phyloP scores from a whole-genome alignment of 2,797 vertebrate genomes.

The Halcyon smyrnensis region DNA sequence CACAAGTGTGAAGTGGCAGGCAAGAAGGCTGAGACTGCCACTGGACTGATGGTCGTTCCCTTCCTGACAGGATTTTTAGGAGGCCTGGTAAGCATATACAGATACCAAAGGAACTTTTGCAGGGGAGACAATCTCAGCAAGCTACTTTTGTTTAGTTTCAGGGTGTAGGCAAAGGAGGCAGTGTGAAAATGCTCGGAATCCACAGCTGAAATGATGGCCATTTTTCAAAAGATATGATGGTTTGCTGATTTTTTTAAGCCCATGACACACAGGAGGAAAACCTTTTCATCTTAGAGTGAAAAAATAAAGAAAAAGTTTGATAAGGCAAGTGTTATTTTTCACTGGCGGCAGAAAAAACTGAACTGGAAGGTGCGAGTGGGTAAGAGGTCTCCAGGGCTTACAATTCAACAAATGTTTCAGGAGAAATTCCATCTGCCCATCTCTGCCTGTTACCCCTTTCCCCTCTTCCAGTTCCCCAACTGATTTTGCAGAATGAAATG shows the following conservation, averaged over 20 bases:
- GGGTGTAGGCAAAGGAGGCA: background rate
- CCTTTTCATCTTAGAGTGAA: background rate
- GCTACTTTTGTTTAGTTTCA: background rate
- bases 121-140: background rate
- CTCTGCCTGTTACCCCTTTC: background rate
- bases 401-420: background rate
- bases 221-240: conserved; percentile 2
- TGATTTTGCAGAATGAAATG: background rate
- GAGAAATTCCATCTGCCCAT: background rate
- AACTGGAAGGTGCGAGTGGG: background rate
- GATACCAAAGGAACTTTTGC: background rate
- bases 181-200: background rate
- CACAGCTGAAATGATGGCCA: background rate
- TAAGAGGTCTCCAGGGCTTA: background rate
- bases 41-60: background rate
- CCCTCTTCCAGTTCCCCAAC: background rate
- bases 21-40: conserved; percentile 30
- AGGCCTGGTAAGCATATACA: background rate
- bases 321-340: background rate
- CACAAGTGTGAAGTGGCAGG: conserved; percentile 14
- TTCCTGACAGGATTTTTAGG: background rate
- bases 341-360: background rate
- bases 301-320: background rate
- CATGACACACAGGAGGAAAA: background rate
- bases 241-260: background rate